Base-by-base conservation (phyloP, 1,140 invertebrate species). In the Helicoverpa armigera region DNA sequence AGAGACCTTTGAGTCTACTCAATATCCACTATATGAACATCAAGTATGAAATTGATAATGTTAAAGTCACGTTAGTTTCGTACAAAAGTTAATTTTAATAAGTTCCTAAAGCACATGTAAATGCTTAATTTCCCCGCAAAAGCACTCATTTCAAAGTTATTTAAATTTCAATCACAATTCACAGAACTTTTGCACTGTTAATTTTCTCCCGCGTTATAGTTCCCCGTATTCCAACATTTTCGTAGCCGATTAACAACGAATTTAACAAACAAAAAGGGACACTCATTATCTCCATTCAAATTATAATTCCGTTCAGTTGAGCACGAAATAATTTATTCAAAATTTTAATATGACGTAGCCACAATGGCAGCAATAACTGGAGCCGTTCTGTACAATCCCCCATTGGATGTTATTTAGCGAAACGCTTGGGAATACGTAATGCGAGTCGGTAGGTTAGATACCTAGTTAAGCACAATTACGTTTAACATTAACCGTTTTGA, bases 281-380 rank as follows among this genome's bases (percentile, higher is more conserved):
- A 69, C 63, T 79, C 65, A 79, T 79, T 79, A 70, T 58, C 63
- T 69, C 29, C 29, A 51, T 69, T 58, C 58, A 77, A 77, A 79
- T 69, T 79, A 69, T 79, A 79, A 69, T 79, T 79, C 76, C 63
- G 76, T 70, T 69, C 63, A 78, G 75, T 69, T 78, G 51, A 78
- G 75, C 75, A 56, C 29, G 16, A 70, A 56, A 79, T 79, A 79
- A 79, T 79, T 79, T 79, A 79, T 79, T 79, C 76, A 79, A 79
- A 79, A 79, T 70, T 79, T 79, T 79, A 79, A 79, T 79, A 70
- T 70, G 76, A 69, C 65, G 76, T 58, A 18, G 43, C 63, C 76
- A 79, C 65, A 79, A 79, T 70, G 65, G 53, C 14, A 35, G 65
- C 13, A 67, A 67, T 78, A 78, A 78, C 63, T 56, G 61, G 18